phyloP scores from a whole-genome alignment of 64 coral and sea anemone species.

The Dendronephthya gigantea region DNA sequence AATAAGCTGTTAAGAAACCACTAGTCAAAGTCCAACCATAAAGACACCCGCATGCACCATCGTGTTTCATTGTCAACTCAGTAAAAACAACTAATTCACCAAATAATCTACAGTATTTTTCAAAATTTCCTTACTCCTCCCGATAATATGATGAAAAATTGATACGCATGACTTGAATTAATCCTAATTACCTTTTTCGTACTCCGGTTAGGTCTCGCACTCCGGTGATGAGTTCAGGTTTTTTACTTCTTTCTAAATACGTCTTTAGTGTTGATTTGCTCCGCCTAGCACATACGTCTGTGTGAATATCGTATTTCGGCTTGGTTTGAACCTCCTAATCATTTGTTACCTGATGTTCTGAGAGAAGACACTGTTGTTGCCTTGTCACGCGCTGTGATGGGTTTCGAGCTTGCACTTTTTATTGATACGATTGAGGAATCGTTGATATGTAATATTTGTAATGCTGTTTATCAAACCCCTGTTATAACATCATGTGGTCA shows the following conservation, averaged over 20 bases:
- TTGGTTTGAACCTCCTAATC: neutral
- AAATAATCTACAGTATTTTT: no score
- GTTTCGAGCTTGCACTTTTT: constrained; percentile 72
- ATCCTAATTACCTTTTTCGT: neutral
- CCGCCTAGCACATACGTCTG: neutral
- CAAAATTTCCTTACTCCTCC: no score
- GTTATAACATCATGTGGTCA: constrained; percentile 81
- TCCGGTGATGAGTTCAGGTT: neutral
- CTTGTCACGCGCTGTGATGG: constrained; percentile 38
- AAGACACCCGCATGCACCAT: no score
- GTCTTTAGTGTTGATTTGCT: neutral
- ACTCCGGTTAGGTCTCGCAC: neutral
- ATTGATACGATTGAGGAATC: constrained; percentile 73
- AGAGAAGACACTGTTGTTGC: neutral
- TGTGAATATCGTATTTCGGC: neutral
- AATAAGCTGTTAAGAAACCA: no score
- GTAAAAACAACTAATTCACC: no score
- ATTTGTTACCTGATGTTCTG: neutral
- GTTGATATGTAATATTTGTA: constrained; percentile 87
- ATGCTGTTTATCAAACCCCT: constrained; percentile 65
- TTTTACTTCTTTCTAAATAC: neutral
- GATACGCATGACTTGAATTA: no score
- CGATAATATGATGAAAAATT: no score
- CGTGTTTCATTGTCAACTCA: no score
- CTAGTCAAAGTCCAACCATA: no score